phyloP scores from a whole-genome alignment of 2,797 vertebrate species.

The Malacoctenus gilli region DNA sequence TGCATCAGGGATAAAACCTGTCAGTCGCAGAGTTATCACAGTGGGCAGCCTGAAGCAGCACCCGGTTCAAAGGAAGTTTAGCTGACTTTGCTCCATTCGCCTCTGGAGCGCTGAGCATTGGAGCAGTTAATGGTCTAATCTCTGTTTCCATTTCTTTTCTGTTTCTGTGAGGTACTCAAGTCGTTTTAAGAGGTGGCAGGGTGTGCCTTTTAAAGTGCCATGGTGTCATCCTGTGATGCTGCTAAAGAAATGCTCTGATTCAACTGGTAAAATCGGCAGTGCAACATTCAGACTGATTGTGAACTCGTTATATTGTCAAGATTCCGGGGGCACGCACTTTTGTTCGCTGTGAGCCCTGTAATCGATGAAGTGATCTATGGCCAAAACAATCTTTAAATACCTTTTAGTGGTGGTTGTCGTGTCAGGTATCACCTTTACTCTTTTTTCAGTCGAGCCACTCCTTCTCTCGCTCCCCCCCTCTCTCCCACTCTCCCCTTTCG shows the following conservation, averaged over 20 bases:
- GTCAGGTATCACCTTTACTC: too few species aligned
- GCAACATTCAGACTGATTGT: too few species aligned
- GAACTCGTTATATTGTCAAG: too few species aligned
- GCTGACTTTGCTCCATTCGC: not conserved
- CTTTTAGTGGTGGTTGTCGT: too few species aligned
- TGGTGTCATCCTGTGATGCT: not conserved
- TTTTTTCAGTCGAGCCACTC: too few species aligned
- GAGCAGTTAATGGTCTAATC: not conserved
- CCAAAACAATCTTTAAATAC: too few species aligned
- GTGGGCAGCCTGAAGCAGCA: not conserved
- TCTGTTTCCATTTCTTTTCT: not conserved
- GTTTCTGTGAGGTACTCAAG: not conserved
- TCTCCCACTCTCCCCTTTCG: not conserved
- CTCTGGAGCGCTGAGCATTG: not conserved
- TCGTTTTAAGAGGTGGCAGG: not conserved
- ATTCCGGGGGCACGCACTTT: too few species aligned
- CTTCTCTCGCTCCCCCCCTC: too few species aligned
- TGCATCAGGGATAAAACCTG: not conserved
- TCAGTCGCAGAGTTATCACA: not conserved
- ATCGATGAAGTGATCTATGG: too few species aligned
- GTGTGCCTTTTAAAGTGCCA: not conserved
- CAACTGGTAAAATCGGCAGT: too few species aligned
- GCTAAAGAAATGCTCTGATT: not conserved
- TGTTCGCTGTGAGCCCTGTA: too few species aligned
- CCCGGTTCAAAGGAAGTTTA: not conserved